Evolutionary conservation across 1,140 invertebrate species (phyloP), one percentile per base, ranked within the genome.

Genomic region (Agrilus planipennis): DNA sequence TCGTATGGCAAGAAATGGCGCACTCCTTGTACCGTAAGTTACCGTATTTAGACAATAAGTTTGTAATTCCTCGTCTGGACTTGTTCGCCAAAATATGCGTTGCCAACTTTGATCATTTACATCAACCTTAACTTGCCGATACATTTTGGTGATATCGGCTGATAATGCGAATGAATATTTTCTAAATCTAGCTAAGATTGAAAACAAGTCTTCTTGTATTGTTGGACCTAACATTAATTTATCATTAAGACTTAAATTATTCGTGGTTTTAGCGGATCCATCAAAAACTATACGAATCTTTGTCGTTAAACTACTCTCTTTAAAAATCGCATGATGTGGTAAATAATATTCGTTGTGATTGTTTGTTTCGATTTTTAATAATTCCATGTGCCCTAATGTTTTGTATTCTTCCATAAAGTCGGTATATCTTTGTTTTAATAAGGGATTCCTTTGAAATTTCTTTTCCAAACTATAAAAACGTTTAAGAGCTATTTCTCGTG

Each of bases 171-270:
- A 52, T 17, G 27, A 29, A 34, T 57, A 50, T 5, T 45, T 43
- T 17, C 61, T 42, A 46, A 67, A 69, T 7, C 55, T 41, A 0
- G 60, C 9, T 14, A 65, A 12, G 22, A 61, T 50, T 11, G 46
- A 42, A 25, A 54, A 41, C 10, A 65, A 42, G 20, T 61, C 56
- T 19, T 60, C 45, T 28, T 64, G 61, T n/a, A 61, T 34, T n/a
- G 10, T 41, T 53, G 4, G 54, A 2, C 59, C 61, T 5, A 50
- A 47, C 25, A 55, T 43, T 3, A 61, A 42, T 11, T 45, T 47
- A 19, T 57, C 49, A 39, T 60, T 61, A 9, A 62, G 35, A 1
- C 54, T 60, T 7, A 44, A 35, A 20, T 52, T 48, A 14, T 41
- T 42, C 9, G 39, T 38, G 10, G 50, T 42, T 40, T 41, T 45